Base-by-base conservation (phyloP, 2,888 invertebrate species). In the Platypus cylindrus region DNA sequence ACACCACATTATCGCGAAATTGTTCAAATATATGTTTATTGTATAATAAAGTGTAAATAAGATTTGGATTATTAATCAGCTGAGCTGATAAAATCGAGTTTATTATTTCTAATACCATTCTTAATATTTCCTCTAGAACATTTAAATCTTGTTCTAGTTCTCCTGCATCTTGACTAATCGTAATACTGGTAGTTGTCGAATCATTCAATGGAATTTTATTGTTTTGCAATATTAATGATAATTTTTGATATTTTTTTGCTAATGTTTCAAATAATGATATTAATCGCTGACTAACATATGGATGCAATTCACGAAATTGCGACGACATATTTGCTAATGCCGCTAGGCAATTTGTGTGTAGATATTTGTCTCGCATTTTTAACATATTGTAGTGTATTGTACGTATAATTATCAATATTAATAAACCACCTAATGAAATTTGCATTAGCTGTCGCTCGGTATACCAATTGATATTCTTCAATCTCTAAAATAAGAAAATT, bases 321-420 rank as follows among this genome's bases (percentile, higher is more conserved):
- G 78, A 80, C 22, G 95, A 95, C 97, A 98, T 97, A 53, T 98
- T 98, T 11, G 98, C 97, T 48, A 98, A 70, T 4, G 97, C 95
- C 2, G 98, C 98, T 44, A 98, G 67, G 57, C 97, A 97, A 64
- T 98, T 98, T 3, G 95, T 97, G 60, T 98, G 98, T 12, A 98
- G 70, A 61, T 98, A 98, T 62, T 94, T 93, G 59, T 95, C 95
- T 46, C 93, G 71, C 69, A 91, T 93, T 56, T 93, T 80, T 41
- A 93, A 72, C 78, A 97, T 93, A 58, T 98, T 98, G 66, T 87
- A 93, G 58, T 98, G 97, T 50, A 98, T 81, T 4, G 95, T 95
- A 40, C 97, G 69, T 17, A 94, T 82, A n/a, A 98, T 83, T 2
- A 98, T 91, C 33, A 97, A 66, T 37, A 97, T 85, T 50, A 91